Evolutionary conservation across 2,113 vertebrate species (phyloP), one percentile per base, ranked within the genome.

Genomic region (Melanostigma gelatinosum): DNA sequence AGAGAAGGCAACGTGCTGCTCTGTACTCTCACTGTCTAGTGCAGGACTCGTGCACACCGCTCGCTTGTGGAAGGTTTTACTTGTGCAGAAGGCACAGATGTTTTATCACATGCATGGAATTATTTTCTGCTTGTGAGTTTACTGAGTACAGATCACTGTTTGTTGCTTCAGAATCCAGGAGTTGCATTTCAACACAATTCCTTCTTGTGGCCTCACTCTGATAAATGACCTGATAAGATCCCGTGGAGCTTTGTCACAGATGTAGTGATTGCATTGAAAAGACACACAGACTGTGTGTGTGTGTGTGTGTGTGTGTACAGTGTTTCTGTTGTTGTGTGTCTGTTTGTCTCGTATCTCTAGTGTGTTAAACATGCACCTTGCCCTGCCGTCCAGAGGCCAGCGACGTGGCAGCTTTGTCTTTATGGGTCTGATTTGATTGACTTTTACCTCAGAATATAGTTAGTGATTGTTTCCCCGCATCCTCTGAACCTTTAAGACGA

Each of bases 381-480:
- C 4, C 57, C 84, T 64, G 71, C 15, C 9, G 83, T 69, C 20
- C 65, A 84, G 10, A 80, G 78, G 20, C 68, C 79, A 34, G 38
- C 27, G 0, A 9, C 4, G 2, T 8, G 22, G 40, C 70, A 57
- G 34, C 58, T 75, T 1, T 77, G 5, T n/a, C 38, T 66, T 63
- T 22, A 20, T 54, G 40, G 50, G 12, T 62, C 42, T 8, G 8
- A 34, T n/a, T 40, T 46, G 34, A 34, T 40, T n/a, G 1, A 34
- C 34, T 64, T 42, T 52, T 48, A 16, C 8, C 27, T 55, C 36
- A 54, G 13, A 34, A 8, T 18, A 2, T 9, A 13, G 8, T n/a
- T 46, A 20, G 52, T 66, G 3, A 24, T 12, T 15, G 8, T 29
- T 57, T 2, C 3, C 10, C 11, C 62, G 32, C 18, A 24, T 34